Percentiles rank a stretch among this genome's conserved stretches.
Conservation (phyloP, 2,888 invertebrate genomes). For the Drosophila longiperda region DNA sequence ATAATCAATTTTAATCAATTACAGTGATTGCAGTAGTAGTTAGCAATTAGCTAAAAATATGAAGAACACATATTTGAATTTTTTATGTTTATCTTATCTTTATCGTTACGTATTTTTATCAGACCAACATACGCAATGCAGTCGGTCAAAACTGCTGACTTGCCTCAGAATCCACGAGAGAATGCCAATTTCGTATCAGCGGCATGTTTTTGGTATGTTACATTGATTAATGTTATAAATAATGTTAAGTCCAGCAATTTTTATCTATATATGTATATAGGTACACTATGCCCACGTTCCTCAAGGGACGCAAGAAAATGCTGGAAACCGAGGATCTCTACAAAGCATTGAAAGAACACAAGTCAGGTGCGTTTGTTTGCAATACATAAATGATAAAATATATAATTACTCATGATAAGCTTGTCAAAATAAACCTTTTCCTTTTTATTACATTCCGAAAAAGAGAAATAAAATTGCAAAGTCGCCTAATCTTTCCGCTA, state of each 20-base stretch:
- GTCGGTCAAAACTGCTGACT: constrained; percentile 84
- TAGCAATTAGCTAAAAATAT: constrained; percentile 20
- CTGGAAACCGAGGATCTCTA: constrained; percentile 91
- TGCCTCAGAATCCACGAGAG: constrained; percentile 87
- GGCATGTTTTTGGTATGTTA: constrained; percentile 86
- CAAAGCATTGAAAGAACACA: constrained; percentile 89
- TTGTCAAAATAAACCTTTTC: neutral
- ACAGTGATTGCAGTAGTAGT: constrained; percentile 24
- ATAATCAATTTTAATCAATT: constrained; percentile 33
- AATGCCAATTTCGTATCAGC: constrained; percentile 88
- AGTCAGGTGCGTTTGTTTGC: constrained; percentile 86
- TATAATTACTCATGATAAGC: neutral
- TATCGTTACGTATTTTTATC: constrained; percentile 11
- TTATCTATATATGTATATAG: constrained; percentile 83
- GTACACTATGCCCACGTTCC: constrained; percentile 92
- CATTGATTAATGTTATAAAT: neutral
- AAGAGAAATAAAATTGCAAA: neutral
- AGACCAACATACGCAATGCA: constrained; percentile 74
- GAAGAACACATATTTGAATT: neutral
- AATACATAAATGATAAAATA: neutral
- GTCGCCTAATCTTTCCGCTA: neutral
- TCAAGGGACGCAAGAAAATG: constrained; percentile 89
- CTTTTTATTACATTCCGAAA: constrained; percentile 7
- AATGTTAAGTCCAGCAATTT: neutral
- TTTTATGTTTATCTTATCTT: neutral